These are phyloP conservation scores for Listrodromus nycthemerus DNA, from an alignment of 2,888 invertebrate genomes.

Conservation along the genomic window DNA sequence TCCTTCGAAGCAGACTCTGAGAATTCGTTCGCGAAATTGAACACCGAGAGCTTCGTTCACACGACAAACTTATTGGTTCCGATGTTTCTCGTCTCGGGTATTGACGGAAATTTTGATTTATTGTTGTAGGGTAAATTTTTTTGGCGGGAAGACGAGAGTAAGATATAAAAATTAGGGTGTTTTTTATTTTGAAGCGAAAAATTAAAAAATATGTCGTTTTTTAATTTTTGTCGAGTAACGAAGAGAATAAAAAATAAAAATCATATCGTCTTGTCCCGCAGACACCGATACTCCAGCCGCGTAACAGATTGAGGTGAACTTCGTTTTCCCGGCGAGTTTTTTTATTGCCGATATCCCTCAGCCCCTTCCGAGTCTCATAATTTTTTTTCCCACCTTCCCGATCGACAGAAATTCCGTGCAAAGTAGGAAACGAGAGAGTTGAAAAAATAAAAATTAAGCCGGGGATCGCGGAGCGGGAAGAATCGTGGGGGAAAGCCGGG, in stretches of 20 bases:
- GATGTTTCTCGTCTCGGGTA: too few species aligned
- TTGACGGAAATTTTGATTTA: too few species aligned
- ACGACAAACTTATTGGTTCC: background rate
- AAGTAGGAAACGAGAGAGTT: background rate
- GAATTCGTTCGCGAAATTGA: background rate
- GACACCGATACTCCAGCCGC: background rate
- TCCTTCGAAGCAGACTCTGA: too few species aligned
- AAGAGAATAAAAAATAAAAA: too few species aligned
- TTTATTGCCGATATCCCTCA: background rate
- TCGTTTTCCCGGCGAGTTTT: background rate
- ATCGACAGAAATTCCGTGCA: background rate
- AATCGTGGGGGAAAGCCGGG: constrained; percentile 2
- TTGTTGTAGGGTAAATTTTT: too few species aligned
- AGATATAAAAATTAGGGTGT: too few species aligned
- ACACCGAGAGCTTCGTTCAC: constrained; percentile 18
- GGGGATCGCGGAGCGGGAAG: background rate
- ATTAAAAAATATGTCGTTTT: too few species aligned
- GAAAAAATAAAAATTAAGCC: background rate
- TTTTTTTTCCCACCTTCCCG: background rate
- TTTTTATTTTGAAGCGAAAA: too few species aligned
- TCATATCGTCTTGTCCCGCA: too few species aligned
- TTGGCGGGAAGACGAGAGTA: too few species aligned
- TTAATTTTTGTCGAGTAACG: too few species aligned
- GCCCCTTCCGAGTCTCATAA: background rate
- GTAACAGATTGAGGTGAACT: constrained; percentile 6